Percentiles rank a stretch among this genome's conserved stretches.
Evolutionary conservation across 1,140 invertebrate genomes (phyloP).

Genomic region (Antheraea pernyi): DNA sequence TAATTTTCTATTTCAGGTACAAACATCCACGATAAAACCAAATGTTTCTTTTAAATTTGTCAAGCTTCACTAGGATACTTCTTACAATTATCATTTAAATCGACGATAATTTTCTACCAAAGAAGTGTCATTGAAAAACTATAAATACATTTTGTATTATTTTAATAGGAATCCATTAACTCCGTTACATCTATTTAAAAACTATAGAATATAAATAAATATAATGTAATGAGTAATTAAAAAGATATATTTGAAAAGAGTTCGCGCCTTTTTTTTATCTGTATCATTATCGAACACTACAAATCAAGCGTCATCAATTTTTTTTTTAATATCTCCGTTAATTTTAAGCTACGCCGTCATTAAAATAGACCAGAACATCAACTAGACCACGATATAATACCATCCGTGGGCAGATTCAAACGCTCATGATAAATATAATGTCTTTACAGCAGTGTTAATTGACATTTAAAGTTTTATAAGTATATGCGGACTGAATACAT

Average conservation of each 20-base stretch:
- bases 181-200: neutral
- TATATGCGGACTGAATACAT: slow-evolving; percentile 21
- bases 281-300: neutral
- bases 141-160: too few relatives aligned
- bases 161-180: neutral
- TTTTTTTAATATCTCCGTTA: neutral
- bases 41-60: too few relatives aligned
- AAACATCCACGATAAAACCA: too few relatives aligned
- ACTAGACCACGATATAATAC: neutral
- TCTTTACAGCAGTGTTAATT: slow-evolving; percentile 43
- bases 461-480: slow-evolving; percentile 40
- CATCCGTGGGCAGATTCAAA: slow-evolving; percentile 15
- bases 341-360: neutral
- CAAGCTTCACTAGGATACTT: too few relatives aligned
- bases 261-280: neutral
- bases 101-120: too few relatives aligned
- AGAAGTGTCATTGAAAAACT: too few relatives aligned
- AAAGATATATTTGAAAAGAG: neutral
- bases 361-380: slow-evolving; percentile 10
- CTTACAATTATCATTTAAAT: too few relatives aligned
- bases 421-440: slow-evolving; percentile 25
- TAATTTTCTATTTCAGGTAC: too few relatives aligned
- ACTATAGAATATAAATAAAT: neutral
- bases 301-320: neutral
- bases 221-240: neutral